These are phyloP conservation scores for Brenthis hecate DNA, from an alignment of 2,888 invertebrate genomes.

Conservation along the genomic window DNA sequence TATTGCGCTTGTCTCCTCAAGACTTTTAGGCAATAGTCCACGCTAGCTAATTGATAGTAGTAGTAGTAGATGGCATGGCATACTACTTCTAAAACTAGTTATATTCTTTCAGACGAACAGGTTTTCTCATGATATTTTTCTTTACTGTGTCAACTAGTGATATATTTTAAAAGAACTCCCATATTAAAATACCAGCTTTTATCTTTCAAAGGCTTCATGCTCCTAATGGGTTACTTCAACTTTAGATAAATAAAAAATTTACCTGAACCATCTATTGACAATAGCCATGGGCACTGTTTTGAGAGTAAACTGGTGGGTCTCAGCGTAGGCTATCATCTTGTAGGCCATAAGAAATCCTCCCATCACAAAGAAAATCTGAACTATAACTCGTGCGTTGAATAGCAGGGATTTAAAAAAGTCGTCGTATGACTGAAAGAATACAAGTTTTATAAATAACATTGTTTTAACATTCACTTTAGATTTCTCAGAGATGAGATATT, in stretches of 20 bases:
- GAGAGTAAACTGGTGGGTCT: slow-evolving; percentile 65
- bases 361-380: slow-evolving; percentile 78
- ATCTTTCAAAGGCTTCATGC: too few species aligned
- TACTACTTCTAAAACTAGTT: too few species aligned
- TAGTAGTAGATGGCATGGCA: too few species aligned
- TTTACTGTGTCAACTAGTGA: too few species aligned
- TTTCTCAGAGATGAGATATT: too few species aligned
- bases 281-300: slow-evolving; percentile 74
- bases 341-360: slow-evolving; percentile 77
- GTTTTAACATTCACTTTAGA: too few species aligned
- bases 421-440: slow-evolving; percentile 64
- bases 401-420: slow-evolving; percentile 76
- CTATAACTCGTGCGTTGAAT: slow-evolving; percentile 73
- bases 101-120: too few species aligned
- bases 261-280: slow-evolving; percentile 74
- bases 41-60: too few species aligned
- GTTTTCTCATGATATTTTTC: too few species aligned
- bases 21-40: not conserved
- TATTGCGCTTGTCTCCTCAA: not conserved
- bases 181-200: too few species aligned
- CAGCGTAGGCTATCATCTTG: slow-evolving; percentile 73
- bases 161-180: too few species aligned
- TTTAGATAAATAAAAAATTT: slow-evolving; percentile 20
- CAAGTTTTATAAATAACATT: not conserved
- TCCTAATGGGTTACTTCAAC: too few species aligned